phyloP scores from a whole-genome alignment of 2,888 invertebrate genomes.

The Chouioia cunea region DNA sequence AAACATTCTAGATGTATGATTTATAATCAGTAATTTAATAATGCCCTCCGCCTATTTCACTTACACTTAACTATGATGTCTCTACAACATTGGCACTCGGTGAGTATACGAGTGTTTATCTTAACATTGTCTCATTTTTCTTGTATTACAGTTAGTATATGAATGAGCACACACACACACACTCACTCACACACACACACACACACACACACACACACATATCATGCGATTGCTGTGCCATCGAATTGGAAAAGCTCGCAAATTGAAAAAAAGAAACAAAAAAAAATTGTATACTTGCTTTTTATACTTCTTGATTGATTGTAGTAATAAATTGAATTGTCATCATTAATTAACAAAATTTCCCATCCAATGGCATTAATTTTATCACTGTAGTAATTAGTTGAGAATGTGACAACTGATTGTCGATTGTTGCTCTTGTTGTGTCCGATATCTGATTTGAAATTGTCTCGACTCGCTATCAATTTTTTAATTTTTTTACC shows the following conservation, averaged over 20 bases:
- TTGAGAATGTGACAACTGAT: constrained; percentile 36
- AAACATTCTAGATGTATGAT: constrained; percentile 37
- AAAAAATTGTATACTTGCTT: constrained; percentile 4
- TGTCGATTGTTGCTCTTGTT: constrained; percentile 3
- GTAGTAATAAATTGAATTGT: too few relatives aligned
- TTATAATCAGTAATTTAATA: constrained; percentile 39
- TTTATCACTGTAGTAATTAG: constrained; percentile 31
- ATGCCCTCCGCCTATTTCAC: constrained; percentile 45
- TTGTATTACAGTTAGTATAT: constrained; percentile 26
- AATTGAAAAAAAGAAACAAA: not conserved
- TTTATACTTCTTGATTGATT: not conserved
- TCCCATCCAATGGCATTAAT: constrained; percentile 23
- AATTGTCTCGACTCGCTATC: too few relatives aligned
- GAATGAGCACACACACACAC: constrained; percentile 41
- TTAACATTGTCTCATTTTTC: constrained; percentile 40
- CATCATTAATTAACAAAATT: not conserved
- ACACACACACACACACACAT: constrained; percentile 17
- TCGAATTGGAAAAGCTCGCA: constrained; percentile 27
- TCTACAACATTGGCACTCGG: constrained; percentile 44
- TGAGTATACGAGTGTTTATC: constrained; percentile 48
- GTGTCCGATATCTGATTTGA: too few relatives aligned
- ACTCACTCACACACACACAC: too few relatives aligned
- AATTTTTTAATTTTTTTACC: constrained; percentile 24
- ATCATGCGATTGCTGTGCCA: constrained; percentile 32
- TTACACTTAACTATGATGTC: constrained; percentile 41